Percentiles rank a stretch among this genome's conserved stretches.
Conservation (phyloP, 2,888 invertebrate species). For the Athalia cordata region DNA sequence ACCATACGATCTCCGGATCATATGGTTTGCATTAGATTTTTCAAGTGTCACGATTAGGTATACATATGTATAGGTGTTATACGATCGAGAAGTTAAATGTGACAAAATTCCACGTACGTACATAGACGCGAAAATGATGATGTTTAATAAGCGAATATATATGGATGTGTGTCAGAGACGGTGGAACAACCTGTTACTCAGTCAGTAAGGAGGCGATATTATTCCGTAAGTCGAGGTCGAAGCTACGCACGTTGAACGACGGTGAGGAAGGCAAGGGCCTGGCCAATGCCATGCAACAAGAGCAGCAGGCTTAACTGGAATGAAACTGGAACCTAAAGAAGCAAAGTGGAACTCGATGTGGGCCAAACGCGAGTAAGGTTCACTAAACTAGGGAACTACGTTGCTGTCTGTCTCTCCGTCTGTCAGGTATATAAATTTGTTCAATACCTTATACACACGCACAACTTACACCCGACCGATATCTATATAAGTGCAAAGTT, state of each 20-base stretch:
- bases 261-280: too few species aligned
- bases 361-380: constrained; percentile 59
- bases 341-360: constrained; percentile 50
- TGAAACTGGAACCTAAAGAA: constrained; percentile 25
- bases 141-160: background rate
- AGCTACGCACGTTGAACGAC: background rate
- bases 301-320: constrained; percentile 22
- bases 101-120: background rate
- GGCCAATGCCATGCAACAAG: background rate
- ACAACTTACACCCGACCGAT: constrained; percentile 4
- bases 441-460: too few species aligned
- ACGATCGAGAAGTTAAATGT: too few species aligned
- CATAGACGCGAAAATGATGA: background rate
- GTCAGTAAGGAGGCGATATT: background rate
- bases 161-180: constrained; percentile 35
- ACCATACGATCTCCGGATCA: too few species aligned
- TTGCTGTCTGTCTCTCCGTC: too few species aligned
- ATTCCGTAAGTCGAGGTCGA: constrained; percentile 33
- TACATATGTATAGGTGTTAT: too few species aligned
- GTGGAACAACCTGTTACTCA: constrained; percentile 38
- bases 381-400: constrained; percentile 50
- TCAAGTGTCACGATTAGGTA: too few species aligned
- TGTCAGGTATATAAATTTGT: too few species aligned
- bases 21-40: too few species aligned
- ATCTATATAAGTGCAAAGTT: background rate